phyloP scores from a whole-genome alignment of 2,888 invertebrate species.

The Ectemnius continuus region DNA sequence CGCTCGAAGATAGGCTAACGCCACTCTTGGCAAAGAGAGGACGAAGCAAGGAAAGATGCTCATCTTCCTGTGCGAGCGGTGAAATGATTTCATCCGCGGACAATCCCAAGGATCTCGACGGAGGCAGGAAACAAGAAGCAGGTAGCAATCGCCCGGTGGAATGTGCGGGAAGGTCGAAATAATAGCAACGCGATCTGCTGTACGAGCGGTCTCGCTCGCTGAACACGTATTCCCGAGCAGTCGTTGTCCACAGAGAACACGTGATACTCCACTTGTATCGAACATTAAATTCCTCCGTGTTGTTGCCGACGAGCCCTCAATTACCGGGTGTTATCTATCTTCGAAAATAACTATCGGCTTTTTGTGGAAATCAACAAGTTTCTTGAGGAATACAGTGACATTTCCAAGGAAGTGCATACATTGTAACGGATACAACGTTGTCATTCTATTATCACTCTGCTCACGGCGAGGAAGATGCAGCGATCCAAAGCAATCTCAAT shows the following conservation, averaged over 20 bases:
- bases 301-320: neutral
- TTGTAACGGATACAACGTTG: slow-evolving; percentile 27
- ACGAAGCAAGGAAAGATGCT: slow-evolving; percentile 23
- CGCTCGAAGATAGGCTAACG: too few species aligned
- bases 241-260: slow-evolving; percentile 7
- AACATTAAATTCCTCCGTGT: neutral
- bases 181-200: slow-evolving; percentile 39
- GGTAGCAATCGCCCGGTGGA: slow-evolving; percentile 54
- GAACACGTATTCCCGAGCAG: slow-evolving; percentile 17
- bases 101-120: slow-evolving; percentile 59
- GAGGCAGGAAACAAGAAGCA: slow-evolving; percentile 57
- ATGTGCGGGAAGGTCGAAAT: slow-evolving; percentile 58
- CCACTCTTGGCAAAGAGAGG: too few species aligned
- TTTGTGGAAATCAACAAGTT: neutral
- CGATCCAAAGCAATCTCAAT: slow-evolving; percentile 36
- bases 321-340: neutral
- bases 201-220: slow-evolving; percentile 19
- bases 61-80: slow-evolving; percentile 33
- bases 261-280: neutral
- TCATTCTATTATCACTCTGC: slow-evolving; percentile 54
- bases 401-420: slow-evolving; percentile 42
- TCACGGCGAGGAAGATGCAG: slow-evolving; percentile 47
- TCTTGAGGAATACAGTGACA: slow-evolving; percentile 11
- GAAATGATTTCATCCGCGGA: slow-evolving; percentile 59
- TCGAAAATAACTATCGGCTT: neutral